Percentiles rank a stretch among this genome's conserved stretches.
Conservation (phyloP, 2,113 vertebrate species). For the Motacilla alba region DNA sequence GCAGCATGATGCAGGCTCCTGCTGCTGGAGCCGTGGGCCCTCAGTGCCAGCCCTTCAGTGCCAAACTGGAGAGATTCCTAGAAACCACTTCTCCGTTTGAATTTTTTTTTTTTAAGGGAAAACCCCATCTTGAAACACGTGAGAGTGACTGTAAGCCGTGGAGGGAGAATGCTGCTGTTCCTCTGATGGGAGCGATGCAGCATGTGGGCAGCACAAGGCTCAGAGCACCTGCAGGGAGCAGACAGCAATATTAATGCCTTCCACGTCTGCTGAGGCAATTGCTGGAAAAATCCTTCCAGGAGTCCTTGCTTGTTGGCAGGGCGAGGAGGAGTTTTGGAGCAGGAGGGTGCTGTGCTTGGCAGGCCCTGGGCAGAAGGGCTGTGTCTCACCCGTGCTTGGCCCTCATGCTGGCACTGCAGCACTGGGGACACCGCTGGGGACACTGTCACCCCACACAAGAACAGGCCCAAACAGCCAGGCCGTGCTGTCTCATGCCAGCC, state of each 20-base stretch:
- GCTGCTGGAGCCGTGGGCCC: neutral
- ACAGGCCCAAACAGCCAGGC: rapidly evolving
- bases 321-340: neutral
- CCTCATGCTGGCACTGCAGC: rapidly evolving
- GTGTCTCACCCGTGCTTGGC: neutral
- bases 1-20: neutral
- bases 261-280: neutral
- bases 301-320: neutral
- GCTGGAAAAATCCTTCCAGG: neutral
- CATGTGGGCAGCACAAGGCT: neutral
- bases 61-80: slow-evolving; percentile 5
- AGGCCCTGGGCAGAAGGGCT: neutral
- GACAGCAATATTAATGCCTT: neutral
- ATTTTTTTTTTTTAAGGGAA: neutral
- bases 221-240: neutral
- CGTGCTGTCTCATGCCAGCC: neutral
- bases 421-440: neutral
- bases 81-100: neutral
- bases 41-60: neutral
- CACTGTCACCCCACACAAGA: rapidly evolving
- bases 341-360: neutral
- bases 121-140: neutral
- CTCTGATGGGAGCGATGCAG: neutral
- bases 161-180: neutral
- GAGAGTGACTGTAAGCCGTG: neutral